Base-by-base conservation (phyloP, 35 echinoderm and acorn worm species). In the Heliocidaris erythrogramma region DNA sequence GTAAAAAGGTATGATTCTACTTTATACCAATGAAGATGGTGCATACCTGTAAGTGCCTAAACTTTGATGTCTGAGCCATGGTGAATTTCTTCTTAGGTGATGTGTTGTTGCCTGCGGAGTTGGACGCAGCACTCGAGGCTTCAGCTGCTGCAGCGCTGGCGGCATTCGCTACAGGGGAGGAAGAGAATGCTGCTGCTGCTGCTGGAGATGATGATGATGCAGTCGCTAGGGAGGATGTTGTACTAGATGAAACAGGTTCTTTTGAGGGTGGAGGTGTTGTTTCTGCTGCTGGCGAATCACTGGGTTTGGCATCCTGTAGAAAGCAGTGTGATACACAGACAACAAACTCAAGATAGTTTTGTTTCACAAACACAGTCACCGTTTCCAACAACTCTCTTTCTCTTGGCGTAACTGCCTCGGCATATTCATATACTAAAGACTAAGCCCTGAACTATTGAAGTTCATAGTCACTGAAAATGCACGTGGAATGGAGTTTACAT, bases 81-180 rank as follows among this genome's bases (percentile, higher is more conserved):
- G 88, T 89, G 56, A 95, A 95, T 90, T 88, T 95, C 94, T 95
- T 95, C 48, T 89, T 89, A 0, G 94, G 88, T 48, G 94, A 90
- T 88, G n/a, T 30, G 48, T 30, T 95, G 7, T 49, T 24, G 4
- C 32, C 5, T 48, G 13, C 7, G 2, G 94, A 94, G 13, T 49
- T 94, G 30, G 93, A 56, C 4, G 86, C 24, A 24, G 86, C 86
- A 47, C 11, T 13, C 27, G 93, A 69, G 50, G 13, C 60, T 48
- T 32, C 11, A 21, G 31, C 47, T 59, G 94, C 47, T 29, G 47
- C 0, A 17, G 91, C 48, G 11, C 87, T 89, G 47, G 87, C 17
- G 29, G 87, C 31, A 17, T 32, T 89, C 13, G 11, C 47, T 89
- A 31, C 29, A 32, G 31, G 35, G 3, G 35, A 42, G 35, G 35